phyloP scores from a whole-genome alignment of 2,888 invertebrate species.

The Amaurobius ferox region DNA sequence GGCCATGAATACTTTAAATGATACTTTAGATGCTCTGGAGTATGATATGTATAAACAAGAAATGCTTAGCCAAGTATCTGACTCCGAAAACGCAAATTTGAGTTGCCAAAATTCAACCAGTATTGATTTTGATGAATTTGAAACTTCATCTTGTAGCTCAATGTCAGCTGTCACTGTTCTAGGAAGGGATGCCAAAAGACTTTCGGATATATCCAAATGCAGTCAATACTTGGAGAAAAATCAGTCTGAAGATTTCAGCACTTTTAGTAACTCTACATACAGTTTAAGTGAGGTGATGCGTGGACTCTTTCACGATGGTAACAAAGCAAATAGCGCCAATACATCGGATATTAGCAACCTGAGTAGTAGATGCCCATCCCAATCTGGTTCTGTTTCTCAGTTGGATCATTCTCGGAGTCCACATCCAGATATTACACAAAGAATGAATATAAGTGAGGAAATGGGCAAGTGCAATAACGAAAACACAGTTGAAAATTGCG shows the following conservation, averaged over 20 bases:
- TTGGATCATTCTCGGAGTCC: neutral
- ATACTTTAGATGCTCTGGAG: slow-evolving; percentile 57
- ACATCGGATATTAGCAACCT: neutral
- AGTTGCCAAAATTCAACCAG: slow-evolving; percentile 46
- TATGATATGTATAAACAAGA: slow-evolving; percentile 65
- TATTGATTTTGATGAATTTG: slow-evolving; percentile 55
- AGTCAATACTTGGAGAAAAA: slow-evolving; percentile 48
- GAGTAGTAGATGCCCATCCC: neutral
- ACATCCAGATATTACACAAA: neutral
- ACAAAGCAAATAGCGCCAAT: neutral
- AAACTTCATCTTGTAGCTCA: slow-evolving; percentile 60
- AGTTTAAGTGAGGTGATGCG: slow-evolving; percentile 24
- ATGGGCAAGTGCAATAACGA: neutral
- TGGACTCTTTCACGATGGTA: slow-evolving; percentile 33
- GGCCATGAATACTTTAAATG: slow-evolving; percentile 60
- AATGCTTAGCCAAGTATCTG: slow-evolving; percentile 28
- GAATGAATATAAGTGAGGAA: neutral
- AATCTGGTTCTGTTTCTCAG: neutral
- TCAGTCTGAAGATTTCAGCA: slow-evolving; percentile 54
- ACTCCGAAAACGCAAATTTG: neutral
- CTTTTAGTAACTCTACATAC: slow-evolving; percentile 55
- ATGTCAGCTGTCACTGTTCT: slow-evolving; percentile 57
- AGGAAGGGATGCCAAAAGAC: slow-evolving; percentile 22
- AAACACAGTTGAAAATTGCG: neutral
- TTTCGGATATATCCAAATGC: slow-evolving; percentile 28